A percentile compares a stretch with the other conserved stretches of the same genome.
These are phyloP conservation scores for Equus przewalskii DNA, from an alignment of 2,113 vertebrate genomes.

Conservation along the genomic window DNA sequence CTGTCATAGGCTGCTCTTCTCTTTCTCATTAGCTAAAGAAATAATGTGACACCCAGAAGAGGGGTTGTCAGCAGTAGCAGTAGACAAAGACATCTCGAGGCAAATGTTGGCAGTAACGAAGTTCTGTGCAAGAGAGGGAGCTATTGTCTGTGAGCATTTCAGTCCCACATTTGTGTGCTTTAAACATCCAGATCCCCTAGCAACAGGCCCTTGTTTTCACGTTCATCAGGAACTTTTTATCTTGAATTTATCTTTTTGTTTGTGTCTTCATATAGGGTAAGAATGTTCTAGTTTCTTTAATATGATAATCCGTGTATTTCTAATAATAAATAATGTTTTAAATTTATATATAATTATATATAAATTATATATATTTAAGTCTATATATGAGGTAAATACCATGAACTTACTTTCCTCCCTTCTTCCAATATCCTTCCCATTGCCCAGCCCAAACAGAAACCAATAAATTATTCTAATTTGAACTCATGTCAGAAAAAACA, in stretches of 20 bases:
- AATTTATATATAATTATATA: background rate
- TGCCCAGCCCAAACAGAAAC: background rate
- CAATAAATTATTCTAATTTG: slow-evolving; percentile 26
- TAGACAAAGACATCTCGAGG: background rate
- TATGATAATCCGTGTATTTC: background rate
- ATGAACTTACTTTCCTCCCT: background rate
- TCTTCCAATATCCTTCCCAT: background rate
- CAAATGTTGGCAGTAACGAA: background rate
- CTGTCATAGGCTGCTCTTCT: background rate
- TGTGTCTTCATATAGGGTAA: background rate
- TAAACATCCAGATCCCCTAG: background rate
- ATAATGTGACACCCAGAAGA: background rate
- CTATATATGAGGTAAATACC: background rate
- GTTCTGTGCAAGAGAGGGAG: background rate
- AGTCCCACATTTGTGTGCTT: background rate
- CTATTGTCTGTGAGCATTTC: background rate
- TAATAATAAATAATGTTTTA: slow-evolving; percentile 27
- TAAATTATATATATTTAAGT: background rate
- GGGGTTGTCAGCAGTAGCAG: background rate
- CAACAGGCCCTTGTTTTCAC: background rate
- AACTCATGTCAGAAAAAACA: background rate
- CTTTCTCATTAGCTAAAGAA: background rate
- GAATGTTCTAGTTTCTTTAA: slow-evolving; percentile 23
- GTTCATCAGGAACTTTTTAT: slow-evolving; percentile 14
- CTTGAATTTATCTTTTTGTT: slow-evolving; percentile 5